Percentiles rank a stretch among this genome's conserved stretches.
phyloP scores from a whole-genome alignment of 2,888 invertebrate species.

The Chirona hameri region DNA sequence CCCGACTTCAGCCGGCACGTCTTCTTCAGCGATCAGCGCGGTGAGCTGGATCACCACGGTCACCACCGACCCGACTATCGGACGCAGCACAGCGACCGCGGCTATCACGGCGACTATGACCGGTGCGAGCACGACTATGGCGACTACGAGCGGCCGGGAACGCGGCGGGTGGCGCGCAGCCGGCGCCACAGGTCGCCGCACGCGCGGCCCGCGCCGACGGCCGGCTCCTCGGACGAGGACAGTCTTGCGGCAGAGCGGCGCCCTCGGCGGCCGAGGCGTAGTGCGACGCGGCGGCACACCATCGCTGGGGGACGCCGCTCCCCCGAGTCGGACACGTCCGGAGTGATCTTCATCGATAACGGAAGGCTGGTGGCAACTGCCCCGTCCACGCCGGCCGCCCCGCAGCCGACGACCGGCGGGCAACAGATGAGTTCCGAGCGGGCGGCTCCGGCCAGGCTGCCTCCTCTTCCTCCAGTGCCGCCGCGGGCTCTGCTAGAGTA shows the following conservation, averaged over 20 bases:
- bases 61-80: no score
- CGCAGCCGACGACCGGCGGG: slow-evolving; percentile 53
- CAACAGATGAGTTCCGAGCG: slow-evolving; percentile 50
- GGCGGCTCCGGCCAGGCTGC: slow-evolving; percentile 77
- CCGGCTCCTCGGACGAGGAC: slow-evolving; percentile 66
- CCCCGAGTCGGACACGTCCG: background rate
- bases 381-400: slow-evolving; percentile 53
- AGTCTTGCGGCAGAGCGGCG: slow-evolving; percentile 78
- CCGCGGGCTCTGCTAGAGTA: slow-evolving; percentile 59
- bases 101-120: background rate
- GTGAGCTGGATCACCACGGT: no score
- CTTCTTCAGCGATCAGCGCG: background rate
- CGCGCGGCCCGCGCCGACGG: slow-evolving; percentile 55
- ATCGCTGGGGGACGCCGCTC: background rate
- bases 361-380: slow-evolving; percentile 55
- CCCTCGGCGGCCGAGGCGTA: slow-evolving; percentile 64
- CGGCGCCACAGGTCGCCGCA: slow-evolving; percentile 59
- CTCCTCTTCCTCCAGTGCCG: slow-evolving; percentile 60
- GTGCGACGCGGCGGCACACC: slow-evolving; percentile 34
- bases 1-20: background rate
- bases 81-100: background rate
- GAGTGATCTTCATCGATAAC: background rate
- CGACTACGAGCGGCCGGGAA: slow-evolving; percentile 60
- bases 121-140: background rate
- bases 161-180: slow-evolving; percentile 76